Conservation (phyloP, 2,888 invertebrate genomes). For the Altica lythri region DNA sequence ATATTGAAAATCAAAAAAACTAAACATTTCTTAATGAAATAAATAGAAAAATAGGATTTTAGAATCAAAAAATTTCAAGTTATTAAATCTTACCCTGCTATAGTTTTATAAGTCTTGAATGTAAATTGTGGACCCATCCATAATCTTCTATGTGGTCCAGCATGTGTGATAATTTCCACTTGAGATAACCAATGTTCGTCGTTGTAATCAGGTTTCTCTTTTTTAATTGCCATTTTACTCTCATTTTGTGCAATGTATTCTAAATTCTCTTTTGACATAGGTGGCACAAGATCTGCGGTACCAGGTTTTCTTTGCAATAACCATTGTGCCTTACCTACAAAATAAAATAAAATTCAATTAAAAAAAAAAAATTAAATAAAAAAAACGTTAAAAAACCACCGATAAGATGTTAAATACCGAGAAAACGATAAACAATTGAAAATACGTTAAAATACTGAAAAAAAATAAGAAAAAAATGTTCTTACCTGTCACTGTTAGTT, state of each 20-base stretch:
- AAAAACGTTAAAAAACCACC: background rate
- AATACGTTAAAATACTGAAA: too few relatives aligned
- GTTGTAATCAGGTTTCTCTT: slow-evolving; percentile 51
- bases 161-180: slow-evolving; percentile 96
- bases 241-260: slow-evolving; percentile 59
- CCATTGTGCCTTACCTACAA: slow-evolving; percentile 80
- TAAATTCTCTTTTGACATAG: slow-evolving; percentile 73
- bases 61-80: too few relatives aligned
- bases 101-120: slow-evolving; percentile 88
- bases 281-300: slow-evolving; percentile 73
- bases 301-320: slow-evolving; percentile 70
- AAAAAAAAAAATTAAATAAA: background rate
- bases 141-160: slow-evolving; percentile 90
- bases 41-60: too few relatives aligned
- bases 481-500: slow-evolving; percentile 77
- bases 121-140: slow-evolving; percentile 99
- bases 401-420: too few relatives aligned
- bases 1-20: too few relatives aligned
- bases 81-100: slow-evolving; percentile 75
- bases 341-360: background rate
- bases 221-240: slow-evolving; percentile 32
- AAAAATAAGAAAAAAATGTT: too few relatives aligned
- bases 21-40: background rate
- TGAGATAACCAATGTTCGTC: slow-evolving; percentile 93
- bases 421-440: too few relatives aligned